Percentiles rank a stretch among this genome's conserved stretches.
Conservation (phyloP, 2,888 invertebrate species). For the Hemaris fuciformis region DNA sequence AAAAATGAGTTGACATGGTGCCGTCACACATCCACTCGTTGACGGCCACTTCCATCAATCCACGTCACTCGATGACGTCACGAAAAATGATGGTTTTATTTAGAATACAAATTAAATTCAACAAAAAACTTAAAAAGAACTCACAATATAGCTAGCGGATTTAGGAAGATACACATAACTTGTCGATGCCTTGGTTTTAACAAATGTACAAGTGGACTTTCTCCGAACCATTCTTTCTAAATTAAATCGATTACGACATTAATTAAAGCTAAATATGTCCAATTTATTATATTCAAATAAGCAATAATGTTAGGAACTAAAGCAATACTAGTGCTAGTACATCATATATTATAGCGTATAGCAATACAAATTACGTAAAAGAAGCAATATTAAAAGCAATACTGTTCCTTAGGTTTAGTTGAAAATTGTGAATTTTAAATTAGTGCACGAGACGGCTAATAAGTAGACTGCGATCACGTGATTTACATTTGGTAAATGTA, state of each 20-base stretch:
- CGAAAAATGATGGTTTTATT: not conserved
- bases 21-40: not conserved
- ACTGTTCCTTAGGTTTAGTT: slow-evolving; percentile 51
- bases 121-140: not conserved
- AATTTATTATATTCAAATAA: slow-evolving; percentile 20
- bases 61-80: not conserved
- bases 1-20: not conserved
- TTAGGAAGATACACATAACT: not conserved
- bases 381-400: slow-evolving; percentile 62
- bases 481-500: slow-evolving; percentile 36
- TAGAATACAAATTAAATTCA: not conserved
- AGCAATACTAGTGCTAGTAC: slow-evolving; percentile 8
- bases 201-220: slow-evolving; percentile 15
- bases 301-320: slow-evolving; percentile 23
- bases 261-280: slow-evolving; percentile 22
- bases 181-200: not conserved
- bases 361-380: slow-evolving; percentile 36
- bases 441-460: slow-evolving; percentile 37
- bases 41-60: not conserved
- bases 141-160: not conserved
- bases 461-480: slow-evolving; percentile 68
- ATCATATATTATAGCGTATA: slow-evolving; percentile 29
- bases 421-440: slow-evolving; percentile 37
- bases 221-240: not conserved
- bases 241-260: slow-evolving; percentile 21